These are phyloP conservation scores for Leptobrachium leishanense DNA, from an alignment of 2,113 vertebrate genomes.

Conservation along the genomic window DNA sequence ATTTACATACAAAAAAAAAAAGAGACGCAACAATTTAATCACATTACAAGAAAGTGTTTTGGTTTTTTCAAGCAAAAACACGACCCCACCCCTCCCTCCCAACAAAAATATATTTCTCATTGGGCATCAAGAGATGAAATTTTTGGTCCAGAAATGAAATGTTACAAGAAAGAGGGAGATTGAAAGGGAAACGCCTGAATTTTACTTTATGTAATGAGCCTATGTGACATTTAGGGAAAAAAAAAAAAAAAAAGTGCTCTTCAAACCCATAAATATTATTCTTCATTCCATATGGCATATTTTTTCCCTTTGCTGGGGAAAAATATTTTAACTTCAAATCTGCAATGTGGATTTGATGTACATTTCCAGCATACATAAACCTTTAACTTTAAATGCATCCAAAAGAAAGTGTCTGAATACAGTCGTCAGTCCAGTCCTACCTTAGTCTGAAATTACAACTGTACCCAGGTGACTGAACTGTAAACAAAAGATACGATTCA, in stretches of 20 bases:
- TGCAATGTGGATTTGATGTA: constrained; percentile 37
- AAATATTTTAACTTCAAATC: neutral
- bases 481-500: constrained; percentile 76
- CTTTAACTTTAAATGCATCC: neutral
- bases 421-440: constrained; percentile 57
- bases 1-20: too few species aligned
- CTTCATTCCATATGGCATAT: constrained; percentile 2
- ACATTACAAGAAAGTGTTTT: too few species aligned
- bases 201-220: too few species aligned
- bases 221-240: too few species aligned
- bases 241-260: neutral
- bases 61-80: too few species aligned
- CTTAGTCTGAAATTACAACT: constrained; percentile 68
- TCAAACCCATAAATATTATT: neutral
- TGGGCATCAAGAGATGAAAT: too few species aligned
- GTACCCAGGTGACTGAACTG: constrained; percentile 68
- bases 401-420: constrained; percentile 65
- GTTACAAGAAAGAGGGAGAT: too few species aligned
- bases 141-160: too few species aligned
- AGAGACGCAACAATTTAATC: too few species aligned
- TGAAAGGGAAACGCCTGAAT: too few species aligned
- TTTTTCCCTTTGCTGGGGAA: constrained; percentile 49
- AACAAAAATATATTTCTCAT: too few species aligned
- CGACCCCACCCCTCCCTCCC: too few species aligned
- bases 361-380: constrained; percentile 62